Percentiles rank a stretch among this genome's conserved stretches.
Evolutionary conservation across 2,113 vertebrate species (phyloP).

Genomic region (Bungarus multicinctus): DNA sequence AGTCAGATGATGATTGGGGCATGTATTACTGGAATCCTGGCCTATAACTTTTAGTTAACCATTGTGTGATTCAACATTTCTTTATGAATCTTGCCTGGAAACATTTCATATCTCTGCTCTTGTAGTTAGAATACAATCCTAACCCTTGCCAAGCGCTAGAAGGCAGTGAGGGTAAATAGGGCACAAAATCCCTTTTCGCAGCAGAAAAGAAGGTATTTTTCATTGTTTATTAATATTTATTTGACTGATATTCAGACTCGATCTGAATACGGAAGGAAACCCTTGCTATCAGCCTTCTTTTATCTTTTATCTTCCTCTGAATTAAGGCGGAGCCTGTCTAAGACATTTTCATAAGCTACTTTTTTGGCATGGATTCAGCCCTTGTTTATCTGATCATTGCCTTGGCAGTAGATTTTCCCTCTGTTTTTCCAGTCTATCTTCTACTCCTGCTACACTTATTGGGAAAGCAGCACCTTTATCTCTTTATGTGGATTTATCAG

Average conservation of each 20-base stretch:
- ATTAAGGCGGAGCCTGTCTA: neutral
- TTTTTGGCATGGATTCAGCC: neutral
- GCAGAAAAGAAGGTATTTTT: neutral
- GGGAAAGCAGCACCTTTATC: neutral
- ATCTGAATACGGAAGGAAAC: neutral
- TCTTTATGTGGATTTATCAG: neutral
- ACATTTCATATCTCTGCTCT: neutral
- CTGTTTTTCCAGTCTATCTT: neutral
- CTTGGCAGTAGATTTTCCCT: neutral
- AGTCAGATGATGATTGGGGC: neutral
- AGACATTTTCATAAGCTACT: neutral
- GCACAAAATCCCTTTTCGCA: neutral
- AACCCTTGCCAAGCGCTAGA: neutral
- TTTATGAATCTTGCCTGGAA: neutral
- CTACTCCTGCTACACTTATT: neutral
- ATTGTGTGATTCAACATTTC: neutral
- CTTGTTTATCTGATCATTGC: neutral
- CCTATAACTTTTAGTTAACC: neutral
- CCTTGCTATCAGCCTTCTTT: neutral
- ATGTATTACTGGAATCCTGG: neutral
- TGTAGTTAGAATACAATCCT: neutral
- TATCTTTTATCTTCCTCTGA: neutral
- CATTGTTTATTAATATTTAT: neutral
- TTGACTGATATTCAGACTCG: neutral
- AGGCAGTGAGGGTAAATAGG: neutral